Evolutionary conservation across 2,888 invertebrate species (phyloP), one percentile per base, ranked within the genome.

Genomic region (Glaucopsyche alexis): DNA sequence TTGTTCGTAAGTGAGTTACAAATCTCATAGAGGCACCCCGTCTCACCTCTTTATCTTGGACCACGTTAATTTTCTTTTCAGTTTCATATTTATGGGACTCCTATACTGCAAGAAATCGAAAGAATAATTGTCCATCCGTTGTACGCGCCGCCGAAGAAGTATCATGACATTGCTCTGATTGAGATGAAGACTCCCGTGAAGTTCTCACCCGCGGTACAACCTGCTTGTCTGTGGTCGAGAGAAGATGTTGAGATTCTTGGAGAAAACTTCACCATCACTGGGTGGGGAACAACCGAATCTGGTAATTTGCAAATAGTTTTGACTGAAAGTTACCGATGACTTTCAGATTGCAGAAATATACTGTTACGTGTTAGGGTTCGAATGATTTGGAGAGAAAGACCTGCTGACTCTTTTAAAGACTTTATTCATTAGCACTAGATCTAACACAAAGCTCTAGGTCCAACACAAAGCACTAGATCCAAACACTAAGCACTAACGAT

Each of bases 91-190:
- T 5, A 77, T 9, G 76, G 74, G n/a, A 47, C 42, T 1, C 76
- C 79, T 7, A 45, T 74, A 5, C 9, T 69, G 79, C 81, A 60
- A 6, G 76, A 47, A 29, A 82, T 82, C 11, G 38, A 69, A 7
- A 78, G 72, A 49, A 78, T 81, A 66, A 80, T 83, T 45, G 71
- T 71, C 13, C 81, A 83, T 72, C 81, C 80, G 1, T 42, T 74
- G 16, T 82, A 80, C 70, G 73, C 64, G 2, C 42, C 80, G 3
- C 80, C 80, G 2, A 78, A 74, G 14, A 81, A 79, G 71, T 82
- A 82, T 72, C 75, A 76, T 55, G 82, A 82, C 65, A 80, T 82
- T 16, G 82, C 82, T 6, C 72, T 82, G 4, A 74, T 83, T 14
- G 77, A 81, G 75, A 66, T 83, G 16, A 65, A 76, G 29, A 71